Base-by-base conservation (phyloP, 1,140 invertebrate species). In the Drosophila oshimai region DNA sequence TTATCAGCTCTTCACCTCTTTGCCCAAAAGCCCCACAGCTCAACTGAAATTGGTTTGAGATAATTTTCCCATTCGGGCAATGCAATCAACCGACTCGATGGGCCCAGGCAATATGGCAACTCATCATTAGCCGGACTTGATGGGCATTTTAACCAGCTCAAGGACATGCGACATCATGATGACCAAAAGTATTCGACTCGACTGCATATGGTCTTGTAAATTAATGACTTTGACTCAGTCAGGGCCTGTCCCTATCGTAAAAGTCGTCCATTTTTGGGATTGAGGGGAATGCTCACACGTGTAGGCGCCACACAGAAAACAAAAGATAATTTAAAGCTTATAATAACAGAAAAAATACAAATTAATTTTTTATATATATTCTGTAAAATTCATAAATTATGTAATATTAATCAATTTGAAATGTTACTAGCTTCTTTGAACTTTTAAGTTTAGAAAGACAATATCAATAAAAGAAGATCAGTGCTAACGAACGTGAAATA, bases 111-210 rank as follows among this genome's bases (percentile, higher is more conserved):
- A 41, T 45, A 49, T 49, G 60, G 58, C 69, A 49, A 64, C 24
- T 79, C 49, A 80, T 80, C 47, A 60, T 64, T 68, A 45, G 54
- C 61, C 53, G 36, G 69, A 46, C 44, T 47, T 74, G 65, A 79
- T 60, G 61, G 44, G 70, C 42, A 26, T 54, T 55, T 55, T 44
- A 53, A 53, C 46, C 64, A 49, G 44, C 57, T 54, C 76, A 80
- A 79, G 76, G 76, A 79, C 76, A 79, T 45, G 37, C 41, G 49
- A 54, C 61, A 46, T 55, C 71, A 79, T 47, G 58, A 57, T 51
- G 77, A 50, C 71, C 71, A 71, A 80, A 53, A 64, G 70, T 26
- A 65, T 45, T 31, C 33, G 42, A 12, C 17, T 31, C 33, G 15
- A 39, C 58, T 65, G 61, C 31, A 65, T 46, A 62, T 46, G 58